These are phyloP conservation scores for Chascanopsetta lugubris DNA, from an alignment of 2,113 vertebrate species.

Conservation along the genomic window DNA sequence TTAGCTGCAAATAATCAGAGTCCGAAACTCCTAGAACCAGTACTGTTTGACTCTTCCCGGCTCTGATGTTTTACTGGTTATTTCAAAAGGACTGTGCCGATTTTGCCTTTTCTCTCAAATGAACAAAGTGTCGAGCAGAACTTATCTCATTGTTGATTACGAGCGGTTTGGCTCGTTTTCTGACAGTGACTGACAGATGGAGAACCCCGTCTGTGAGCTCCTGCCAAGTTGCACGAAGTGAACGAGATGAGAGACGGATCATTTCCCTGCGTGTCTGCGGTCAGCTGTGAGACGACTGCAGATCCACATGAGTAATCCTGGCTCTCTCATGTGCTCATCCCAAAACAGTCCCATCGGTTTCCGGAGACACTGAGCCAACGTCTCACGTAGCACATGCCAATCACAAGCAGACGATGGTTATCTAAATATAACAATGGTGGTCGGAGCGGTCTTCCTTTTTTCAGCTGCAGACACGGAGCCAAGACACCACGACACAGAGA, in stretches of 20 bases:
- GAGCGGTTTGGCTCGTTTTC: too few species aligned
- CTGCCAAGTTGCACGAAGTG: not conserved
- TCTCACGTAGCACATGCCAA: conserved; percentile 12
- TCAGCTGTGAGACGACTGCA: conserved; percentile 18
- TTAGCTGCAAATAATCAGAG: too few species aligned
- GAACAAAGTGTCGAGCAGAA: not conserved
- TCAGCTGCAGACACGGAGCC: not conserved
- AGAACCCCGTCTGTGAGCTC: not conserved
- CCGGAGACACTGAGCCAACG: conserved; percentile 30
- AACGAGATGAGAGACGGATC: conserved; percentile 11
- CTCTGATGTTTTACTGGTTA: too few species aligned
- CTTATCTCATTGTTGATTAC: too few species aligned
- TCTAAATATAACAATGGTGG: conserved; percentile 28
- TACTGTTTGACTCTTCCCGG: too few species aligned
- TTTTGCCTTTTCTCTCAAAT: not conserved
- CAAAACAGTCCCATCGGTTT: conserved; percentile 34
- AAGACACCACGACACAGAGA: not conserved
- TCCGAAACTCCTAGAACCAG: too few species aligned
- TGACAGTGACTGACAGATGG: not conserved
- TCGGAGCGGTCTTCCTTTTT: conserved; percentile 7
- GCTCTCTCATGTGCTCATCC: conserved; percentile 6
- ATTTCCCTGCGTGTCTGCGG: conserved; percentile 20
- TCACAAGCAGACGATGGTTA: conserved; percentile 2
- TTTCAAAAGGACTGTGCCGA: too few species aligned
- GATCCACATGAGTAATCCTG: conserved; percentile 38